Evolutionary conservation across 2,113 vertebrate species (phyloP).

Genomic region (Poecilia latipinna): DNA sequence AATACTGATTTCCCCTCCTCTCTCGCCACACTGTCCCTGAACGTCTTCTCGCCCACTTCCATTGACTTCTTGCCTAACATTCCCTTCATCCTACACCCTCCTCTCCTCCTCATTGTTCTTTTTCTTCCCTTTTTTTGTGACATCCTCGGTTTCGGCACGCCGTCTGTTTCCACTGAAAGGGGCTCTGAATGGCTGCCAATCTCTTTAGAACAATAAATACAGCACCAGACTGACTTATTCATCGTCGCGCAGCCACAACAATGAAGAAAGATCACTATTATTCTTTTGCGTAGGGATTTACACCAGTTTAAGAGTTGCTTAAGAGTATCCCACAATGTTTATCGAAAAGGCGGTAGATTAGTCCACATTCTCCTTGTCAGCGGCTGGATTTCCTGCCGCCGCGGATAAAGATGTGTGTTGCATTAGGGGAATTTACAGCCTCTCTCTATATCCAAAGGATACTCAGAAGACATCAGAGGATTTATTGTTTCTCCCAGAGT

Average conservation of each 20-base stretch:
- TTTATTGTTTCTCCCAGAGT: slow-evolving; percentile 51
- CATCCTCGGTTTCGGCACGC: slow-evolving; percentile 39
- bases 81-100: slow-evolving; percentile 11
- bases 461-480: slow-evolving; percentile 69
- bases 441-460: slow-evolving; percentile 42
- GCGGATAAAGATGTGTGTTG: slow-evolving; percentile 45
- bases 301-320: slow-evolving; percentile 53
- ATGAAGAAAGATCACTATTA: slow-evolving; percentile 38
- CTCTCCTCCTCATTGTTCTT: slow-evolving; percentile 27
- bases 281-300: slow-evolving; percentile 52
- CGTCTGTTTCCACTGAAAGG: slow-evolving; percentile 17
- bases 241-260: slow-evolving; percentile 35
- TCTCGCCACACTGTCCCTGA: slow-evolving; percentile 32
- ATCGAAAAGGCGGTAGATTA: slow-evolving; percentile 64
- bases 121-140: slow-evolving; percentile 15
- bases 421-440: slow-evolving; percentile 59
- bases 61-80: slow-evolving; percentile 42
- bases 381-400: slow-evolving; percentile 50
- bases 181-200: slow-evolving; percentile 48
- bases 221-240: slow-evolving; percentile 34
- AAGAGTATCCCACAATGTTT: slow-evolving; percentile 51
- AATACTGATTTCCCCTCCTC: slow-evolving; percentile 42
- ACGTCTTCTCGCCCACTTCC: slow-evolving; percentile 34
- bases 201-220: slow-evolving; percentile 45
- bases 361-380: slow-evolving; percentile 56